Conservation (phyloP, 2,113 vertebrate genomes). For the Trichomycterus rosablanca region DNA sequence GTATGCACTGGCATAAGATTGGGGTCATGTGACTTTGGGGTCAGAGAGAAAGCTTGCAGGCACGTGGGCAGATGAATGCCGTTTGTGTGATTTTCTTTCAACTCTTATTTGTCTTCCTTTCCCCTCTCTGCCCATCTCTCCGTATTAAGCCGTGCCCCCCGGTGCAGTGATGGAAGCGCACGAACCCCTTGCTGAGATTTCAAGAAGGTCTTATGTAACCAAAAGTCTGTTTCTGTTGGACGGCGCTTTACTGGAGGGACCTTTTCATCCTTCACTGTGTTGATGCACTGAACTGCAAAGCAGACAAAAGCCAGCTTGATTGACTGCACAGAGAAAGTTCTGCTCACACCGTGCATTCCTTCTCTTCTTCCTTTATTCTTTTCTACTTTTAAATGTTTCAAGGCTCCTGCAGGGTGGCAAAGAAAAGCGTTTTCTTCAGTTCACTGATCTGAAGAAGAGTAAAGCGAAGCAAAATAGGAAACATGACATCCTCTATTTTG, state of each 20-base stretch:
- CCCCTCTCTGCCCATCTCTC: slow-evolving; percentile 6
- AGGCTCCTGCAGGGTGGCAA: no score
- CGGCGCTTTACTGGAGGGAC: neutral
- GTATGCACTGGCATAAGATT: no score
- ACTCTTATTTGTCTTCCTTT: neutral
- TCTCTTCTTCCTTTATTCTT: neutral
- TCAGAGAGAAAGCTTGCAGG: slow-evolving; percentile 25
- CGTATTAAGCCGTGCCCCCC: slow-evolving; percentile 2
- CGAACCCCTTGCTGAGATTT: neutral
- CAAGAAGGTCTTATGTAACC: neutral
- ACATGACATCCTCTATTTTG: slow-evolving; percentile 24
- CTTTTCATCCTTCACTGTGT: neutral
- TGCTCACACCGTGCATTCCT: no score
- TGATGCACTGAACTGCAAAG: neutral
- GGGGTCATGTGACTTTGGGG: slow-evolving; percentile 20
- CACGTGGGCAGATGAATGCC: slow-evolving; percentile 59
- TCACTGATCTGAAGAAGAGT: slow-evolving; percentile 1
- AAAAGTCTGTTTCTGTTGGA: neutral
- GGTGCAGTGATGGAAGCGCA: neutral
- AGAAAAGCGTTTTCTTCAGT: neutral
- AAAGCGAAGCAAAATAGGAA: no score
- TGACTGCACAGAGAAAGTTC: no score
- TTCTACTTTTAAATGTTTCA: neutral
- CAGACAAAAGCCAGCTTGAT: neutral
- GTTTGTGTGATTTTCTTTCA: slow-evolving; percentile 38